A percentile compares a stretch with the other conserved stretches of the same genome.
phyloP scores from a whole-genome alignment of 2,113 vertebrate species.

The Zosterops borbonicus region DNA sequence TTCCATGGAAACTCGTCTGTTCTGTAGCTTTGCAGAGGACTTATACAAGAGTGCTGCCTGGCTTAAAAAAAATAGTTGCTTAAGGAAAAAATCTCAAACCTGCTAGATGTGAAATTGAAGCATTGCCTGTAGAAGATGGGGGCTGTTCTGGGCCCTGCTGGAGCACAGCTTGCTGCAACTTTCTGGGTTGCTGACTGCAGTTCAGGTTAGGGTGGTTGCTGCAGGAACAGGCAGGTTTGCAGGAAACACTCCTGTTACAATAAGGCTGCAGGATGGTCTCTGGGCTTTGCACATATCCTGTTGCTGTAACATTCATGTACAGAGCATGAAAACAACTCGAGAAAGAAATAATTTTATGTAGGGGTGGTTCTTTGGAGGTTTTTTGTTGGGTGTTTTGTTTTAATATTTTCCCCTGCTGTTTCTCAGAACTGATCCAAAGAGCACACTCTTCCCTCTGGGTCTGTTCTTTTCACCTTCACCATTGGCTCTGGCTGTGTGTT shows the following conservation, averaged over 20 bases:
- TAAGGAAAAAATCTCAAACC: not conserved
- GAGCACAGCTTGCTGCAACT: not conserved
- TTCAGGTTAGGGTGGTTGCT: not conserved
- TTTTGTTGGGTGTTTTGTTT: not conserved
- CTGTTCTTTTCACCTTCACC: slow-evolving; percentile 23
- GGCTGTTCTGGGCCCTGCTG: not conserved
- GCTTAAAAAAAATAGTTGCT: not conserved
- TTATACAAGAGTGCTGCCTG: not conserved
- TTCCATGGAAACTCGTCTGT: slow-evolving; percentile 49
- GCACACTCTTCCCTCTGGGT: not conserved
- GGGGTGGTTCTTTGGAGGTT: not conserved
- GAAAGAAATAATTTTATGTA: not conserved
- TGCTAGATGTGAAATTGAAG: not conserved
- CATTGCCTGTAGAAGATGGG: not conserved
- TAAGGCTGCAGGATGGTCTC: not conserved
- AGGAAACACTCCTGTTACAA: not conserved
- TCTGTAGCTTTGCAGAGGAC: not conserved
- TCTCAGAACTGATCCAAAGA: not conserved
- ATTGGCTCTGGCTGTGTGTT: not conserved
- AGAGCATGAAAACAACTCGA: not conserved
- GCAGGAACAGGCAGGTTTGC: not conserved
- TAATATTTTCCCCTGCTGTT: not conserved
- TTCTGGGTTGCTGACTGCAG: not conserved
- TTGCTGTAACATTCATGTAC: not conserved
- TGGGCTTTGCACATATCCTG: not conserved